These are phyloP conservation scores for Gopherus flavomarginatus DNA, from an alignment of 2,113 vertebrate genomes.

Conservation along the genomic window DNA sequence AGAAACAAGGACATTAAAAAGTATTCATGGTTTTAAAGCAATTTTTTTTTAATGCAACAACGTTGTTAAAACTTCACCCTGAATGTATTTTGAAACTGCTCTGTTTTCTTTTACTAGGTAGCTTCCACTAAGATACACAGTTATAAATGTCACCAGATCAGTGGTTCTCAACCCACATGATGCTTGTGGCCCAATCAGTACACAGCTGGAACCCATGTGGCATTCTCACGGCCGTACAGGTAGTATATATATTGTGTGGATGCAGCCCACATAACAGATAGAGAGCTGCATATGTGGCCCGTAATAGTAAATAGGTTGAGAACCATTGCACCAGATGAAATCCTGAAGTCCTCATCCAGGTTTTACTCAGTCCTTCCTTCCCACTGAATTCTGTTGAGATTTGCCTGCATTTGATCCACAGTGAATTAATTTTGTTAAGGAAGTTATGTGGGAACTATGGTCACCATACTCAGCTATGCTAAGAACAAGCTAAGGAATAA, in stretches of 20 bases:
- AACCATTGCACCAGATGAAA: neutral
- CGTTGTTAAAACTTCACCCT: neutral
- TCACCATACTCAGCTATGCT: neutral
- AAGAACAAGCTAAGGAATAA: neutral
- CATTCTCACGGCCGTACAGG: too few relatives aligned
- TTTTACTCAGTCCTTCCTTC: conserved; percentile 14
- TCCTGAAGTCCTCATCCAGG: neutral
- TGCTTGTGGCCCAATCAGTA: too few relatives aligned
- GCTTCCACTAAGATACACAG: neutral
- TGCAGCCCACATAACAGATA: too few relatives aligned
- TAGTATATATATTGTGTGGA: too few relatives aligned
- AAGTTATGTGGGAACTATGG: conserved; percentile 18
- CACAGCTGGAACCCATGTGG: too few relatives aligned
- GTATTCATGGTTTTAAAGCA: neutral
- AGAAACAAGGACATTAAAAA: neutral
- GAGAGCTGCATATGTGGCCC: too few relatives aligned
- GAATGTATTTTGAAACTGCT: neutral
- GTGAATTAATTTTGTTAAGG: conserved; percentile 61
- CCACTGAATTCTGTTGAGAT: conserved; percentile 42
- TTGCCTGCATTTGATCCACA: conserved; percentile 31
- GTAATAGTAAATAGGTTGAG: too few relatives aligned
- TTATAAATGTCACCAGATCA: neutral
- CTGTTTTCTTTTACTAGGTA: neutral
- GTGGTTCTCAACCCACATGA: too few relatives aligned
- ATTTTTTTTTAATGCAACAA: neutral